Conservation (phyloP, 2,888 invertebrate genomes). For the Brenthis ino region DNA sequence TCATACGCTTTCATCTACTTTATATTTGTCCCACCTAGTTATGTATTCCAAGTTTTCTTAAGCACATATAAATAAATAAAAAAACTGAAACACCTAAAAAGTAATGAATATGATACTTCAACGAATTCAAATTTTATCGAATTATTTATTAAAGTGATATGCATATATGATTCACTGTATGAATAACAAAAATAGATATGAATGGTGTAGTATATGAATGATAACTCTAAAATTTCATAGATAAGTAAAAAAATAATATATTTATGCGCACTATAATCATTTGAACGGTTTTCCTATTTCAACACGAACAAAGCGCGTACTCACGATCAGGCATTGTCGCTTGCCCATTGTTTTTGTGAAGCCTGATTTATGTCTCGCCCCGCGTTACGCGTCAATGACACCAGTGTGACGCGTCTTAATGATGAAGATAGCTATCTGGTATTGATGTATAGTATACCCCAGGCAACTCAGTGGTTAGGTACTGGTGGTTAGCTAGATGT, state of each 20-base stretch:
- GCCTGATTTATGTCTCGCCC: constrained; percentile 48
- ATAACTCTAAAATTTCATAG: no score
- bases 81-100: no score
- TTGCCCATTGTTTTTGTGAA: constrained; percentile 48
- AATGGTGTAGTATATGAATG: no score
- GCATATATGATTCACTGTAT: no score
- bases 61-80: no score
- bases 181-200: no score
- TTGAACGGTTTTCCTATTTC: constrained; percentile 28
- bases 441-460: not conserved
- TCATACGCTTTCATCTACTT: no score
- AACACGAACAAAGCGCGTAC: constrained; percentile 40
- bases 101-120: no score
- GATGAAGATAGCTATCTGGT: constrained; percentile 15
- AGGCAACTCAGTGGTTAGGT: not conserved
- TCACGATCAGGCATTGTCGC: constrained; percentile 48
- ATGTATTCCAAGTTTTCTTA: no score
- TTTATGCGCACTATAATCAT: constrained; percentile 20
- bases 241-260: not conserved
- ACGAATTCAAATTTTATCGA: no score
- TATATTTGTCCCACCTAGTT: no score
- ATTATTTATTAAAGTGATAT: no score
- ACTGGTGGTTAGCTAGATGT: not conserved
- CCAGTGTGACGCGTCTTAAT: constrained; percentile 21
- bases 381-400: constrained; percentile 34